These are phyloP conservation scores for Synanthedon tipuliformis DNA, from an alignment of 2,888 invertebrate species.

Conservation along the genomic window DNA sequence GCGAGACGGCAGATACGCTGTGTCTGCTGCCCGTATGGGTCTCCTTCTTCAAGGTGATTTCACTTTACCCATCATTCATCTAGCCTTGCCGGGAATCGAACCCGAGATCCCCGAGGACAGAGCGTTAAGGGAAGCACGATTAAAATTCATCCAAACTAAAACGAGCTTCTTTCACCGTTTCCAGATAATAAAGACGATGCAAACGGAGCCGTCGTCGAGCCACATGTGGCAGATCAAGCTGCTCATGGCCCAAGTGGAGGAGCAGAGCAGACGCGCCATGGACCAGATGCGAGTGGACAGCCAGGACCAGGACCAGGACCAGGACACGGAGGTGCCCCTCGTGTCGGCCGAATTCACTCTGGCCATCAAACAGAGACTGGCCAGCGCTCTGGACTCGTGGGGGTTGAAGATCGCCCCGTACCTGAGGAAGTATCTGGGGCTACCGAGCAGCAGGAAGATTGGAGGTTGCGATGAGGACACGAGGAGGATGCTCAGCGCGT, in stretches of 20 bases:
- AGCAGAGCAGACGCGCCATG: slow-evolving; percentile 26
- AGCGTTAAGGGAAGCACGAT: no score
- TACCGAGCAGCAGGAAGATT: slow-evolving; percentile 36
- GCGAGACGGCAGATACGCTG: slow-evolving; percentile 82
- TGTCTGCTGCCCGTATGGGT: slow-evolving; percentile 71
- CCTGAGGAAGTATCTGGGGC: slow-evolving; percentile 63
- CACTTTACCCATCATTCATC: neutral
- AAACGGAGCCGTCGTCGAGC: slow-evolving; percentile 60
- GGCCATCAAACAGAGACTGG: slow-evolving; percentile 71
- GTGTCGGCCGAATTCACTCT: slow-evolving; percentile 72
- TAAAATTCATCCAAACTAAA: no score
- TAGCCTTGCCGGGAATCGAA: no score
- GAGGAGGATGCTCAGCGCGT: slow-evolving; percentile 60
- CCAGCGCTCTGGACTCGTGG: slow-evolving; percentile 66
- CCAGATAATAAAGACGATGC: slow-evolving; percentile 70
- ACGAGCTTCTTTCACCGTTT: slow-evolving; percentile 10
- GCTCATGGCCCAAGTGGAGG: slow-evolving; percentile 68
- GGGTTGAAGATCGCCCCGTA: slow-evolving; percentile 53
- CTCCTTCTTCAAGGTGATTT: neutral
- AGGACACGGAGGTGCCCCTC: slow-evolving; percentile 47
- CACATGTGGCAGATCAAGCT: slow-evolving; percentile 84
- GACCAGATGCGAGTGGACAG: slow-evolving; percentile 44
- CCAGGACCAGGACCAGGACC: slow-evolving; percentile 14
- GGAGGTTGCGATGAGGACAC: slow-evolving; percentile 30
- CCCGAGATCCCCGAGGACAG: no score